Evolutionary conservation across 2,888 invertebrate species (phyloP).

Genomic region (Athetis lepigone): DNA sequence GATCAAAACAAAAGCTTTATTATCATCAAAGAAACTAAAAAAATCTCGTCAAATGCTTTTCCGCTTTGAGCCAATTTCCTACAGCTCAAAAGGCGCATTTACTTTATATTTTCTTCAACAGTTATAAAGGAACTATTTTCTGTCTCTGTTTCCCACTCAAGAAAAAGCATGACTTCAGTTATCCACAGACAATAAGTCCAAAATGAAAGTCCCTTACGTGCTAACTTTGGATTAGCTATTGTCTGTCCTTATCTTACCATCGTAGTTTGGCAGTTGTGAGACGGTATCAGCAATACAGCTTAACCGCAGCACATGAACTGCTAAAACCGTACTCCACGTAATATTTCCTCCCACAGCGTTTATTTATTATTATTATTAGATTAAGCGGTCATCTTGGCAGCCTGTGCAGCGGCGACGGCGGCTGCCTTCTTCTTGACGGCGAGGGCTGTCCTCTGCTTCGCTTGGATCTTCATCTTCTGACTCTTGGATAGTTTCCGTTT

Average conservation of each 20-base stretch:
- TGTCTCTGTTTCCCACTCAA: not conserved
- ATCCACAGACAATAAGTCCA: not conserved
- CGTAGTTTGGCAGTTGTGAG: too few relatives aligned
- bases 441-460: conserved; percentile 85
- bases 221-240: too few relatives aligned
- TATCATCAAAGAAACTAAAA: too few relatives aligned
- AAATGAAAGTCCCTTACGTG: too few relatives aligned
- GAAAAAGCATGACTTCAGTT: not conserved
- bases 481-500: conserved; percentile 87
- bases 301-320: too few relatives aligned
- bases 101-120: not conserved
- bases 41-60: too few relatives aligned
- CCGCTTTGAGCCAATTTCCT: too few relatives aligned
- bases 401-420: conserved; percentile 82
- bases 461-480: conserved; percentile 85
- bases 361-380: conserved; percentile 23
- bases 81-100: too few relatives aligned
- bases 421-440: conserved; percentile 89
- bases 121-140: not conserved
- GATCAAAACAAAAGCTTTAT: too few relatives aligned
- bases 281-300: too few relatives aligned
- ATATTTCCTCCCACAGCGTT: not conserved
- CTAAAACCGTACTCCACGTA: not conserved
- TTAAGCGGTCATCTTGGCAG: conserved; percentile 78
- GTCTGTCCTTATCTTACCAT: too few relatives aligned